Evolutionary conservation across 2,113 vertebrate genomes (phyloP), one percentile per base, ranked within the genome.

Genomic region (Centropus unirufus): DNA sequence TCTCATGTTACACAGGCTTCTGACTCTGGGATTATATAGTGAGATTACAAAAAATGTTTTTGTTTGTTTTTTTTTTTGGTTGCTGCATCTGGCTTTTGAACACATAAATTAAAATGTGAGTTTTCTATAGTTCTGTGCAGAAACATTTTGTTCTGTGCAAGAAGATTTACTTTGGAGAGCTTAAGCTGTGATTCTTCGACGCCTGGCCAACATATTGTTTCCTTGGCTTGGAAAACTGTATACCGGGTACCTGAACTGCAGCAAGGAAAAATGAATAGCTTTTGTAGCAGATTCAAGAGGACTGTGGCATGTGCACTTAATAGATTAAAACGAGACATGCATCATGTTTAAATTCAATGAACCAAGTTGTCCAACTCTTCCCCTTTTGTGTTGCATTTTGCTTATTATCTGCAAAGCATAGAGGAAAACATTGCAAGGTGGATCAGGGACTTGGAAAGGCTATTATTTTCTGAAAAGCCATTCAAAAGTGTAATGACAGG

Each of bases 381-480:
- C 34, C 4, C 0, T 61, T 94, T 55, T 5, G 0, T 64, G 42
- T 59, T 83, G 64, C 63, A 15, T 61, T 96, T 92, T 89, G 21
- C 29, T 26, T 46, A 11, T 70, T 84, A 67, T 51, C 47, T 59
- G 47, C 42, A 75, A 68, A 81, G 36, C 23, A 17, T 4, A 54
- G n/a, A 61, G 52, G 49, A 27, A 68, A 75, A 64, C 8, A 14
- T 22, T 58, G 54, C 40, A 46, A 91, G 54, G 70, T 83, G 58
- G 49, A 64, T 13, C 30, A 57, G 30, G 40, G 49, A 49, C 82
- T 55, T 73, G 44, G 36, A 79, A 39, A 76, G 18, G 11, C 61
- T 84, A 34, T 24, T 70, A 68, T 14, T 91, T 73, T 62, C 63
- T 85, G 72, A 66, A 90, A 82, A 87, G 24, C 44, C 23, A 16